Evolutionary conservation across 2,797 vertebrate species (phyloP), one percentile per base, ranked within the genome.

Genomic region (Acanthopagrus latus): DNA sequence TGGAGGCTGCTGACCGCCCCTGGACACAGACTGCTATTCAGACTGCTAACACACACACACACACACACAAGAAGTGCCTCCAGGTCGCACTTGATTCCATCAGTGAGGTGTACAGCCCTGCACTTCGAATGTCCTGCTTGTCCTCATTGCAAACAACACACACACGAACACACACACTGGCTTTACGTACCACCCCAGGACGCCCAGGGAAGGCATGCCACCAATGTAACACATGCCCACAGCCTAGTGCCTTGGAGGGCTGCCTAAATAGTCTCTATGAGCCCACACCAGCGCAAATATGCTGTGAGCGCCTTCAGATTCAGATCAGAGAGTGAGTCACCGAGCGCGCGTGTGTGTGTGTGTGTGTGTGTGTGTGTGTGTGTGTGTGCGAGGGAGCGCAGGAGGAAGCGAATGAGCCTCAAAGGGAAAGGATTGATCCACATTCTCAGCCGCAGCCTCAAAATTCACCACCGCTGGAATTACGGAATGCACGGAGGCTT

Each of bases 11-110:
- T 74, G 73, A 81, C 74, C 7, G 12, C 66, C 55, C 25, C 69
- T 68, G 73, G 66, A 76, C 82, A 87, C 81, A 86, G 78, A 7
- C 71, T 29, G 59, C 63, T 74, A 87, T 88, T 88, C 73, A 91
- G 41, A 44, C 48, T 6, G 56, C 56, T 33, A 7, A 14, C 43
- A 64, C 72, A 75, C 75, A 80, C 50, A 56, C 27, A 76, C 29
- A 63, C 48, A 74, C n/a, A 71, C 44, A 74, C 51, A 44, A 65
- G 17, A 43, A 47, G 38, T 60, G 29, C 47, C 71, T 66, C 63
- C 33, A 51, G 43, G 74, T 81, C 14, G 9, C 71, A 75, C 69
- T 71, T 64, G 44, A 85, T 73, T 62, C 63, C 56, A 68, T 74
- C 64, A 62, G 10, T 69, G 59, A 25, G 21, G 43, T 52, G 29